Conservation (phyloP, 2,113 vertebrate species). For the Ivindomyrus marchei region DNA sequence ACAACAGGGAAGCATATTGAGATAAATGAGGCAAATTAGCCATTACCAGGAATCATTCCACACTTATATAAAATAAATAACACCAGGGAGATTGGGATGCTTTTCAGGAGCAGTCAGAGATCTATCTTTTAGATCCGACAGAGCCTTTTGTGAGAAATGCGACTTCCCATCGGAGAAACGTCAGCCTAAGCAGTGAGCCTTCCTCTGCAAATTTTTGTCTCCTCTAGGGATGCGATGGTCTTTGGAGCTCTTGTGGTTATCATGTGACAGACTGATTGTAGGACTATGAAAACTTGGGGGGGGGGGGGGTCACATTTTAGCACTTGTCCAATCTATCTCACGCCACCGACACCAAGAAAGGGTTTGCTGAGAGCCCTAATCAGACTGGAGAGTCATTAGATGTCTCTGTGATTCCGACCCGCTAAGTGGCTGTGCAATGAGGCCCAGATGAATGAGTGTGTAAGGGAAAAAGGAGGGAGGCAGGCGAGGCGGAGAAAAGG, state of each 20-base stretch:
- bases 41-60: not conserved
- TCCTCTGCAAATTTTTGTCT: not conserved
- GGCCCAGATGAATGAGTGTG: not conserved
- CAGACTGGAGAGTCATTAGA: constrained; percentile 12
- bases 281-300: not conserved
- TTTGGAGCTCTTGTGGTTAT: not conserved
- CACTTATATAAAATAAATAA: not conserved
- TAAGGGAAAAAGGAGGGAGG: not conserved
- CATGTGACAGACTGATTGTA: not conserved
- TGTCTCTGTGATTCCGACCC: not conserved
- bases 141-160: not conserved
- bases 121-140: not conserved
- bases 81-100: not conserved
- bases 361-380: not conserved
- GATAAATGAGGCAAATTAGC: not conserved
- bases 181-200: not conserved
- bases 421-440: not conserved
- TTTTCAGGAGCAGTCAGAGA: not conserved
- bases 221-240: not conserved
- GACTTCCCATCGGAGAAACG: not conserved
- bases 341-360: not conserved
- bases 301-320: not conserved
- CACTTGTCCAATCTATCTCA: not conserved
- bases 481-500: not conserved
- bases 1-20: not conserved